Percentiles rank a stretch among this genome's conserved stretches.
phyloP scores from a whole-genome alignment of 2,797 vertebrate species.

The Haliaeetus albicilla region DNA sequence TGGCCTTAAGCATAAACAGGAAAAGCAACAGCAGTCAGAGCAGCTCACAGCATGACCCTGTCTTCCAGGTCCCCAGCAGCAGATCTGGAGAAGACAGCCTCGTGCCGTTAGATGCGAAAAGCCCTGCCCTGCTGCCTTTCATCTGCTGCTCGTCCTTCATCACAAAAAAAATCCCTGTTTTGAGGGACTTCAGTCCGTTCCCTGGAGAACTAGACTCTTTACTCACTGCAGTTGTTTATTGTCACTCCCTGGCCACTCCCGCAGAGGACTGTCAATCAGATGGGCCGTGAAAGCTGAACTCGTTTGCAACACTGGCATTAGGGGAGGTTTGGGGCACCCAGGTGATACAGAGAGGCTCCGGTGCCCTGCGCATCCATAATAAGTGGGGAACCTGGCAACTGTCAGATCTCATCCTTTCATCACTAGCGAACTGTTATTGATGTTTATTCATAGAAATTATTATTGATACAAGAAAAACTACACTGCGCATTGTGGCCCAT shows the following conservation, averaged over 20 bases:
- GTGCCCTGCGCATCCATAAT: not conserved
- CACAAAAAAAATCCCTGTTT: not conserved
- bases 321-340: not conserved
- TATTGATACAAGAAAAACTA: not conserved
- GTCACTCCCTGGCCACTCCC: not conserved
- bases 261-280: not conserved
- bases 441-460: slow-evolving; percentile 11
- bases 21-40: slow-evolving; percentile 16
- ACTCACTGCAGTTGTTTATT: not conserved
- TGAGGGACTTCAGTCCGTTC: not conserved
- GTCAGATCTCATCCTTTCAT: not conserved
- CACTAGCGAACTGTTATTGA: not conserved
- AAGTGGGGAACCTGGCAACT: not conserved
- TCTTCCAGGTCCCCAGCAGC: not conserved
- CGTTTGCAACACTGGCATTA: fast-evolving
- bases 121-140: not conserved
- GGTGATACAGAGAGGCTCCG: not conserved
- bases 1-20: slow-evolving; percentile 58
- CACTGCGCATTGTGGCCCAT: not conserved
- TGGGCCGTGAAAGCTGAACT: not conserved
- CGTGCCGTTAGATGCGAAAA: fast-evolving
- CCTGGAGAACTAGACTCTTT: not conserved
- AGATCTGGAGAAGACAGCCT: not conserved
- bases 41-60: not conserved
- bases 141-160: not conserved